Evolutionary conservation across 2,888 invertebrate genomes (phyloP), one percentile per base, ranked within the genome.

Genomic region (Saturnia japonica): DNA sequence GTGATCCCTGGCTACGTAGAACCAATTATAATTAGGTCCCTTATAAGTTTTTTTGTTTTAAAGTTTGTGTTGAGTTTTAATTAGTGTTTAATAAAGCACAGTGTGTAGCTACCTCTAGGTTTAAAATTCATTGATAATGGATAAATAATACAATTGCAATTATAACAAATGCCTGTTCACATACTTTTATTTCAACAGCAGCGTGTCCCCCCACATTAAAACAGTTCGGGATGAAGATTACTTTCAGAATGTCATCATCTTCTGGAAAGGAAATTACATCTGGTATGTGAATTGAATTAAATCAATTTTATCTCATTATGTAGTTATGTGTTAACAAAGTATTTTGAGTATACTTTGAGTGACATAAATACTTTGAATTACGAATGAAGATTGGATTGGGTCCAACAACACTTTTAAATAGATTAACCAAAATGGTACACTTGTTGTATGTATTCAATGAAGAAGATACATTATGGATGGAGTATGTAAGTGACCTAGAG

Each of bases 161-260:
- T 34, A 12, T 45, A 16, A 45, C 1, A 54, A 54, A 54, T 54
- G 11, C 34, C 3, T 22, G 28, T 25, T 54, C 7, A 66, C 76
- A 74, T 45, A 88, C 89, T 74, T 81, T 76, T 8, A 85, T 78
- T 25, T 82, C 78, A 0, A 81, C 77, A 47, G 79, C 75, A 0
- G 75, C 85, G 72, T 85, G 80, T 19, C 83, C 72, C 0, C 76
- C 78, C 0, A 90, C 74, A 0, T 78, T 76, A 51, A 87, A 77
- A 22, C 86, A 79, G 12, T 83, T 85, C 0, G 90, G 91, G 0
- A 74, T 71, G 72, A 91, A 88, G n/a, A 73, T 80, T 8, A 86
- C 82, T 47, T 76, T 82, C 25, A 91, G 73, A 0, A 74, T 19
- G 6, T 85, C 82, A 25, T 82, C 82, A 16, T 78, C 78, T 68